phyloP scores from a whole-genome alignment of 2,797 vertebrate species.

The Molossus molossus region DNA sequence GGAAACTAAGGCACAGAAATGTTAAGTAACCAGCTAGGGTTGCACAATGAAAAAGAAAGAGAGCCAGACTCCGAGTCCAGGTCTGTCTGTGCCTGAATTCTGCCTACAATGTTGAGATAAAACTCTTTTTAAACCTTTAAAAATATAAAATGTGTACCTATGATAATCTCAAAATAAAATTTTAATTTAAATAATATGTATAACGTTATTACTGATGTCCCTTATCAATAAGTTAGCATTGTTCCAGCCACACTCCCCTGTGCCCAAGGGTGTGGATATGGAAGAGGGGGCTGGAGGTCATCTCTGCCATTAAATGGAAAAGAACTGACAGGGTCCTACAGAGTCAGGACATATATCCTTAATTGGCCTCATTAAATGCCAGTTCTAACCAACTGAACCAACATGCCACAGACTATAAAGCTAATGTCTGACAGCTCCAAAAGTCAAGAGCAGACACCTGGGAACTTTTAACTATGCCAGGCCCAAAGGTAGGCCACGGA shows the following conservation, averaged over 20 bases:
- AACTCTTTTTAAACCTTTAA: neutral
- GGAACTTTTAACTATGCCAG: conserved; percentile 76
- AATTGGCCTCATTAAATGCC: conserved; percentile 65
- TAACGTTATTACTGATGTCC: neutral
- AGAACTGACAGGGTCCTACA: neutral
- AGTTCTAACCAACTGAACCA: conserved; percentile 44
- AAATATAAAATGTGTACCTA: neutral
- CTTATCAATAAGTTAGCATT: neutral
- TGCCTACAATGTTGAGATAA: neutral
- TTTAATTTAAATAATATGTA: neutral
- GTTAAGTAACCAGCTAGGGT: neutral
- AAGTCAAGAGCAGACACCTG: conserved; percentile 69
- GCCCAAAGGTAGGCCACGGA: conserved; percentile 69
- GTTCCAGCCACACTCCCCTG: neutral
- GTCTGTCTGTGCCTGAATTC: neutral
- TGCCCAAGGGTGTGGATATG: neutral
- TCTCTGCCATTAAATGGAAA: neutral
- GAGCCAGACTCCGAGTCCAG: neutral
- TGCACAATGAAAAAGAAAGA: neutral
- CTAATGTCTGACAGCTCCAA: neutral
- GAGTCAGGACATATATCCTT: neutral
- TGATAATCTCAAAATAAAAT: neutral
- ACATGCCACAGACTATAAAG: conserved; percentile 23
- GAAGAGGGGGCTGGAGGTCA: neutral
- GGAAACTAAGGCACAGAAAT: conserved; percentile 47